phyloP scores from a whole-genome alignment of 1,140 invertebrate species.

The Arctopsyche grandis region DNA sequence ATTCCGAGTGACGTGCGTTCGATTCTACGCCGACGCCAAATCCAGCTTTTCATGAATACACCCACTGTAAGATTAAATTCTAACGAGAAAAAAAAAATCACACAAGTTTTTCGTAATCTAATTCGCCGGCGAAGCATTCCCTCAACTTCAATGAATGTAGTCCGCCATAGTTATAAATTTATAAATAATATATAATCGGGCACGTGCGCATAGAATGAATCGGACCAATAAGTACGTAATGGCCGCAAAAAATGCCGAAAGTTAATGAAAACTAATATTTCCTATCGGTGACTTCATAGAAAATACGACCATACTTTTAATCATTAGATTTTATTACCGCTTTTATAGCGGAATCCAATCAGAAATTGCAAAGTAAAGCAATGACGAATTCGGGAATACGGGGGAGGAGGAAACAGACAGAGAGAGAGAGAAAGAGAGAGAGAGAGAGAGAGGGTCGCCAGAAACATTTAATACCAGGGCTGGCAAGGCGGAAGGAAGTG shows the following conservation, averaged over 20 bases:
- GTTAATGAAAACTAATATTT: constrained; percentile 35
- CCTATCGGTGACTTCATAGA: constrained; percentile 4
- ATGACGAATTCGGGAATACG: neutral
- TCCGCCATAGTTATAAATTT: neutral
- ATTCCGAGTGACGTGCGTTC: constrained; percentile 4
- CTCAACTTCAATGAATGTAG: neutral
- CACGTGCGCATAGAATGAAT: neutral
- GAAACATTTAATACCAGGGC: constrained; percentile 5
- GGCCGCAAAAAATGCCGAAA: neutral
- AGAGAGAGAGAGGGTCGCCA: neutral
- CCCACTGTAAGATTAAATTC: neutral
- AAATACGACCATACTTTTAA: constrained; percentile 25
- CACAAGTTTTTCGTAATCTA: no score
- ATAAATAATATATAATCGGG: neutral
- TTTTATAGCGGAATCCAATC: constrained; percentile 38
- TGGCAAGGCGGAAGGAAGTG: constrained; percentile 9
- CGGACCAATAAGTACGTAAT: neutral
- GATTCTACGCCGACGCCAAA: neutral
- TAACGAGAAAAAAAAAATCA: neutral
- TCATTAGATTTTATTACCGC: constrained; percentile 34
- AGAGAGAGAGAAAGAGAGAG: neutral
- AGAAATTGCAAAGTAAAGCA: constrained; percentile 33
- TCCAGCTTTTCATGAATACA: neutral
- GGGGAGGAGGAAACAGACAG: neutral
- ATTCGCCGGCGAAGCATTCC: no score